phyloP scores from a whole-genome alignment of 2,888 invertebrate species.

The Drosophila hawaiiensis region DNA sequence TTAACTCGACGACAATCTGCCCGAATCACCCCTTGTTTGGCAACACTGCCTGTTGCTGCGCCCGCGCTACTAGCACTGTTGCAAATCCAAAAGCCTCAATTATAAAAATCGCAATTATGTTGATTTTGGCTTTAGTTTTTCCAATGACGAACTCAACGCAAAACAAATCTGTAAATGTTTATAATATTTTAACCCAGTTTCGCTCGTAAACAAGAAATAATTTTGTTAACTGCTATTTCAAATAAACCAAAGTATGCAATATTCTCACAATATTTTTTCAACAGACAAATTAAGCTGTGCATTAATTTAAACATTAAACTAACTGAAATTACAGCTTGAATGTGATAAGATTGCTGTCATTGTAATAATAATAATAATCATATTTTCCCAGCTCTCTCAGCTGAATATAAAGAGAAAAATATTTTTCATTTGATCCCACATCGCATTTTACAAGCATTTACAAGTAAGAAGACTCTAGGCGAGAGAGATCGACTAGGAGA shows the following conservation, averaged over 20 bases:
- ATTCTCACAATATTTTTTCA: background rate
- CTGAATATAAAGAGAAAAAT: background rate
- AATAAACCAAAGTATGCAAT: background rate
- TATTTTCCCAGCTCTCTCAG: background rate
- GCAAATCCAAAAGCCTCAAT: background rate
- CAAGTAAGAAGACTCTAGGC: background rate
- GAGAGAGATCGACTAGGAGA: background rate
- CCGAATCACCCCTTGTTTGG: conserved; percentile 53
- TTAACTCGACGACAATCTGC: conserved; percentile 67
- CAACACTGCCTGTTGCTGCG: conserved; percentile 11
- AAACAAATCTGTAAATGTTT: background rate
- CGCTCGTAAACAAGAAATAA: background rate
- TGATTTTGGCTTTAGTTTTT: background rate
- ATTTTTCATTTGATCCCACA: background rate
- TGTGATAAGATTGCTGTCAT: background rate
- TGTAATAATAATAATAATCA: background rate
- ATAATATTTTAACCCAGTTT: background rate
- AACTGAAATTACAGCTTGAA: background rate
- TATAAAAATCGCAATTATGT: background rate
- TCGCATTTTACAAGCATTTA: background rate
- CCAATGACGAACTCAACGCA: background rate
- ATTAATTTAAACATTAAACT: background rate
- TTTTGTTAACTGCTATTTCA: background rate
- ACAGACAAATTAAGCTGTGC: background rate
- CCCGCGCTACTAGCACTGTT: background rate